Base-by-base conservation (phyloP, 2,888 invertebrate species). In the Altica lythri region DNA sequence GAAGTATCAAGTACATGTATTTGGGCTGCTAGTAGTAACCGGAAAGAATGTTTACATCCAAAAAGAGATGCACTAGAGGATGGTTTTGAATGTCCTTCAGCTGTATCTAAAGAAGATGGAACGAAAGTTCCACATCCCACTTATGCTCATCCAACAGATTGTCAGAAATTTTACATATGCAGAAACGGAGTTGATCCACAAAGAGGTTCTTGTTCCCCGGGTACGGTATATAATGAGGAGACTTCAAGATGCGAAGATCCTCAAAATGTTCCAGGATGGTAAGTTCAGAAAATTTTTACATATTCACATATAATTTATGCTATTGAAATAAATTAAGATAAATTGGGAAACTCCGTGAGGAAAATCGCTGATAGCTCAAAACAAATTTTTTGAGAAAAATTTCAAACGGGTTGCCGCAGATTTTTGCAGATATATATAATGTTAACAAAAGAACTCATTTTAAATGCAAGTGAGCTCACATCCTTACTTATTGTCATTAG, bases 91-190 rank as follows among this genome's bases (percentile, higher is more conserved):
- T 91, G 90, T 69, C 90, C 90, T 1, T 83, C 84, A 27, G 18
- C 2, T 9, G 84, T 85, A 42, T 82, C 84, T 2, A 73, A 81
- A 61, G 86, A 86, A 0, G 84, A 83, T 55, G 89, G 88, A 8
- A 80, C 86, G 46, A 80, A 82, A 0, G 77, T 88, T 1, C 88
- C 89, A 0, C 89, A 90, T 75, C 89, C 89, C 1, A 88, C 89
- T 0, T 90, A 83, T 78, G 83, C 89, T 1, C 89, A 90, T 75
- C 86, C 88, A 0, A 86, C 86, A 16, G 89, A 90, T 73, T 91
- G 90, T 72, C 85, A 86, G 70, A 89, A 89, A 72, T 90, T 90
- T 79, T 90, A 89, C 78, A 89, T 90, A 67, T 90, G 90, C 76
- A 81, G 88, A 59, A 88, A 89, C 66, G 89, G 88, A 0, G 81